Base-by-base conservation (phyloP, 1,140 invertebrate species). In the Drosophila repletoides region DNA sequence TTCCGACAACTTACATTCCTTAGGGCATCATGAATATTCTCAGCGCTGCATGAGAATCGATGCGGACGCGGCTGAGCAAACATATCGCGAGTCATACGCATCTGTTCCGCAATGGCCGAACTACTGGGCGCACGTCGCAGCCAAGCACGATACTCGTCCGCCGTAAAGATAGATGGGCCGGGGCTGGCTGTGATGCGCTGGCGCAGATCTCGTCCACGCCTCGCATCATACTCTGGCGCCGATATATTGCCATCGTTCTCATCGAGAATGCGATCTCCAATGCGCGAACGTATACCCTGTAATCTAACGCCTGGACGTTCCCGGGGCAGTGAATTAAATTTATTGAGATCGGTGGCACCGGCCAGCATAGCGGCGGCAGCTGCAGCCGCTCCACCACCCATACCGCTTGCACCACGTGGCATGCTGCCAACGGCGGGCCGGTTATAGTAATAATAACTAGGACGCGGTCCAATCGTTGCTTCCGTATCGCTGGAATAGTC, bases 401-500 rank as follows among this genome's bases (percentile, higher is more conserved):
- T 91, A 90, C 68, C 93, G 90, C 81, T 92, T 91, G 76, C 91
- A 86, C 72, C 93, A 24, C 91, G 77, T 15, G 90, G 88, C 76
- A 91, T 90, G 52, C 90, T 91, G 69, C 91, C 91, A 26, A 92
- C 89, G 52, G 92, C 92, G 49, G 88, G 89, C 9, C 90, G 51
- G 45, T 91, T 93, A 76, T 95, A 95, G 84, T 95, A 96, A 79
- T 96, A 96, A 86, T 95, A 95, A 28, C 94, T 94, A 29, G 94
- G 93, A 59, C 95, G 92, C 10, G 94, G 93, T 10, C 95, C 95
- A 61, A 94, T 95, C 0, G 95, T 95, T 1, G 96, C 95, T 92
- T 99, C 98, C 0, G 97, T 98, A 87, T 99, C 98, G 9, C 97
- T 98, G 24, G 96, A 96, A 89, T 97, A 97, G 90, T 97, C 96